phyloP scores from a whole-genome alignment of 2,888 invertebrate species.

The Diloba caeruleocephala region DNA sequence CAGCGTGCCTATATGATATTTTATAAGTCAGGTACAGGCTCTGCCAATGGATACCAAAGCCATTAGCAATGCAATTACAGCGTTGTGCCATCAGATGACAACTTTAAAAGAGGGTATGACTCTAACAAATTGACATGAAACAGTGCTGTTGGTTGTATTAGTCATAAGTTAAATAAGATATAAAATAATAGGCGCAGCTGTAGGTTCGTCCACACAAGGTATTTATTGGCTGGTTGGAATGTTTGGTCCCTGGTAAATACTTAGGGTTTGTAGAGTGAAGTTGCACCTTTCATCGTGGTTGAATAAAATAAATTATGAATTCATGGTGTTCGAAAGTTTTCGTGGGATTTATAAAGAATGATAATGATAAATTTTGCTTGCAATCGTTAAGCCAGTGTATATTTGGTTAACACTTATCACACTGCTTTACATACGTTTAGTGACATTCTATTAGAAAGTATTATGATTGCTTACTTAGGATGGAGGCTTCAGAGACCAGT shows the following conservation, averaged over 20 bases:
- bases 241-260: conserved; percentile 57
- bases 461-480: conserved; percentile 88
- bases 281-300: background rate
- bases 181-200: no score
- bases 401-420: conserved; percentile 19
- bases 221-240: conserved; percentile 17
- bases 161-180: no score
- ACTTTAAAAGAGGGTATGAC: no score
- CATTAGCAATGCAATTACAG: no score
- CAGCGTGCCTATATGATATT: no score
- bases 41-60: no score
- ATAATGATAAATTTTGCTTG: conserved; percentile 14
- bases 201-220: background rate
- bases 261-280: background rate
- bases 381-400: conserved; percentile 15
- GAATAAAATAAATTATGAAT: conserved; percentile 5
- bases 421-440: conserved; percentile 35
- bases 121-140: no score
- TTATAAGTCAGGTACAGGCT: no score
- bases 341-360: background rate
- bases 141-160: no score
- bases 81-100: no score
- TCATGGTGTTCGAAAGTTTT: conserved; percentile 3
- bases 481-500: conserved; percentile 88
- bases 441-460: conserved; percentile 81